Percentiles rank a stretch among this genome's conserved stretches.
phyloP scores from a whole-genome alignment of 2,113 vertebrate species.

The Elaphurus davidianus region DNA sequence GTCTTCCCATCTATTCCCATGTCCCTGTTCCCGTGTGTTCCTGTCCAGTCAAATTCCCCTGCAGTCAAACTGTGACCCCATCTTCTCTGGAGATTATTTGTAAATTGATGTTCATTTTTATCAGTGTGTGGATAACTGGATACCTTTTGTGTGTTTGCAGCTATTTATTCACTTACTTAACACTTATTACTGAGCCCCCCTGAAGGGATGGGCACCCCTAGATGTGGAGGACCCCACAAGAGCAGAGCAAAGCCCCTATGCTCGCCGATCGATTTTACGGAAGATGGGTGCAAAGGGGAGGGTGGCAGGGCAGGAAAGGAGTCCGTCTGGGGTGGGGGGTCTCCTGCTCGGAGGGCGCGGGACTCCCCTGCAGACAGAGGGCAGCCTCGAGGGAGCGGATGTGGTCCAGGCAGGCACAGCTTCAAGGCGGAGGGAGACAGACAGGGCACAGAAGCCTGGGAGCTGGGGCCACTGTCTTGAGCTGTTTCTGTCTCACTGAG shows the following conservation, averaged over 20 bases:
- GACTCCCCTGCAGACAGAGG: accelerated
- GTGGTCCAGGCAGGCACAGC: no score
- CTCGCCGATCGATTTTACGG: not conserved
- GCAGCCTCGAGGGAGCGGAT: no score
- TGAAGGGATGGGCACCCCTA: accelerated
- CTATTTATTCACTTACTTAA: accelerated
- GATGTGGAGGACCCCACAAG: not conserved
- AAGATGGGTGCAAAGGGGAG: accelerated
- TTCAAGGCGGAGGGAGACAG: accelerated
- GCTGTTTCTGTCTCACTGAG: not conserved
- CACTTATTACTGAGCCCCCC: accelerated
- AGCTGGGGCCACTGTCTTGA: not conserved
- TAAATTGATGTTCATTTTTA: not conserved
- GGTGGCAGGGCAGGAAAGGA: accelerated
- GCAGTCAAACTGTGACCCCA: not conserved
- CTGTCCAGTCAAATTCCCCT: not conserved
- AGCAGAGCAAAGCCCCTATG: not conserved
- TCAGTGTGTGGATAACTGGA: not conserved
- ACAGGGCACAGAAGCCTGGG: accelerated
- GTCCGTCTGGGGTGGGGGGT: accelerated
- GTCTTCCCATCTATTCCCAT: not conserved
- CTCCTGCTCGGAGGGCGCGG: accelerated
- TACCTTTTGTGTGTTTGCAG: not conserved
- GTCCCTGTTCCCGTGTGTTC: not conserved
- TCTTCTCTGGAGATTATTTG: constrained; percentile 6